Base-by-base conservation (phyloP, 2,113 vertebrate genomes). In the Leucoraja erinaceus region DNA sequence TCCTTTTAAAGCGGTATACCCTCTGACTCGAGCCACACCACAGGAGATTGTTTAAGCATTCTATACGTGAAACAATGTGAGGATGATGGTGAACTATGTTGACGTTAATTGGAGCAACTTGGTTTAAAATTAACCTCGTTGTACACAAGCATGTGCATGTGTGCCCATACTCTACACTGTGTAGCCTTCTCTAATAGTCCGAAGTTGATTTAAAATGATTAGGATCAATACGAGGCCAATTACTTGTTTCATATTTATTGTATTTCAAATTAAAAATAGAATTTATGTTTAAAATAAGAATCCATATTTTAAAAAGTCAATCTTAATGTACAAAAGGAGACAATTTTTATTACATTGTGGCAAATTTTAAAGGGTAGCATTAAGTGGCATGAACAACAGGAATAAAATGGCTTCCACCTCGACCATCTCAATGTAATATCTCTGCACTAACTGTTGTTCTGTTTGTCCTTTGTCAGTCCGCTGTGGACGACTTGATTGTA, bases 71-170 rank as follows among this genome's bases (percentile, higher is more conserved):
- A 77, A 77, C n/a, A 77, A 16, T 88, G 83, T 61, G 54, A 84
- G 22, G 28, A 63, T n/a, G 59, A 5, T 86, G 54, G 81, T 16
- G n/a, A 88, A 31, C 25, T 86, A 61, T 59, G 31, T 12, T 63
- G 56, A 86, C 56, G 63, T 31, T 63, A 28, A 88, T 88, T 61
- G n/a, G 56, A 88, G 25, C 5, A 25, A 66, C 83, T 88, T 63
- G 83, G 28, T 66, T 88, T 88, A 63, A 88, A 88, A 88, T 88
- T 88, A 88, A 63, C 59, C n/a, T 66, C 56, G 59, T 88, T 66
- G 59, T 88, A 66, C 59, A 66, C 18, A 66, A 88, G 63, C 79
- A 83, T 66, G 59, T 31, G 18, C 18, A 72, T 72, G 70, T 72
- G 70, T 72, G 18, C 22, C 18, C 14, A 72, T 72, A 5, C 70